phyloP scores from a whole-genome alignment of 2,797 vertebrate species.

The Chelidonichthys spinosus region DNA sequence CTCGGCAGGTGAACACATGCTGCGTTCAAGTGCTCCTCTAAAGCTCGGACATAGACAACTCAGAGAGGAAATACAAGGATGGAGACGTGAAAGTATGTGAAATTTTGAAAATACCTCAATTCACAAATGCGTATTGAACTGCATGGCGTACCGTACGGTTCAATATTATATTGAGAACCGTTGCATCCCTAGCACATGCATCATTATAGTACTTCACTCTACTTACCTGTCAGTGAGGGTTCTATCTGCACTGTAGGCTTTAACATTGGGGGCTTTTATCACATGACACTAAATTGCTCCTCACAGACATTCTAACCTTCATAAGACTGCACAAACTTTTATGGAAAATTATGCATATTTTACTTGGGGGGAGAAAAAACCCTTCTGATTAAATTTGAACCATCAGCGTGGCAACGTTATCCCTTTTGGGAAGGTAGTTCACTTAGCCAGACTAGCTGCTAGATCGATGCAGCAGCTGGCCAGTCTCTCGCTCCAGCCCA shows the following conservation, averaged over 20 bases:
- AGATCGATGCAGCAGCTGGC: not conserved
- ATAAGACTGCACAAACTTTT: not conserved
- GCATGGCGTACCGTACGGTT: too few relatives aligned
- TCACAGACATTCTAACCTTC: conserved; percentile 6
- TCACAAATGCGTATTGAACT: too few relatives aligned
- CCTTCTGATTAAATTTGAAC: conserved; percentile 20
- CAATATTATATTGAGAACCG: too few relatives aligned
- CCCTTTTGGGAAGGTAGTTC: conserved; percentile 11
- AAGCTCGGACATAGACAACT: too few relatives aligned
- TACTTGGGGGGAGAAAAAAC: conserved; percentile 9
- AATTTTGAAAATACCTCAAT: too few relatives aligned
- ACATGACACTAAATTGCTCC: conserved; percentile 2
- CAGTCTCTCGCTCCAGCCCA: conserved; percentile 5
- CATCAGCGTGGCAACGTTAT: conserved; percentile 5
- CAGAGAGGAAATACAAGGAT: too few relatives aligned
- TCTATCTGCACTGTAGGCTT: not conserved
- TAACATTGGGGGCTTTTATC: conserved; percentile 21
- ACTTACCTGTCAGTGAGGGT: not conserved
- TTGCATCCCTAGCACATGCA: too few relatives aligned
- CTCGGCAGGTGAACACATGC: too few relatives aligned
- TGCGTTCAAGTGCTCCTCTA: too few relatives aligned
- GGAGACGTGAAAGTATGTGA: too few relatives aligned
- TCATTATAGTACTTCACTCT: too few relatives aligned
- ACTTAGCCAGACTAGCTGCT: not conserved
- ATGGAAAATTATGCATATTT: conserved; percentile 24